A percentile compares a stretch with the other conserved stretches of the same genome.
These are phyloP conservation scores for Crocuta crocuta DNA, from an alignment of 2,113 vertebrate genomes.

Conservation along the genomic window DNA sequence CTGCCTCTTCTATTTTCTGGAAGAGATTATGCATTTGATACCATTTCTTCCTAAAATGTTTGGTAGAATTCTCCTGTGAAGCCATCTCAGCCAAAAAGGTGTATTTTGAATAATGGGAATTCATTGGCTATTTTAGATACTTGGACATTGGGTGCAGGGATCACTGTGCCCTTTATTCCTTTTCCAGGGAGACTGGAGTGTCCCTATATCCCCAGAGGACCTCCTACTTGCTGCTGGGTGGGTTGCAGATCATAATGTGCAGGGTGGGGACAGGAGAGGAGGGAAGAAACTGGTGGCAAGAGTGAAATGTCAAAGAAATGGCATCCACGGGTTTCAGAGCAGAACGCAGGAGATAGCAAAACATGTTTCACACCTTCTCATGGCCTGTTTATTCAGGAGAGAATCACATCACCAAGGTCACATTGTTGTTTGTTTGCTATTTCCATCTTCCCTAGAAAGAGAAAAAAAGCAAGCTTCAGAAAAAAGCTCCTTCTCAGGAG, in stretches of 20 bases:
- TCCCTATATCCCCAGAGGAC: not conserved
- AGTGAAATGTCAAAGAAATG: not conserved
- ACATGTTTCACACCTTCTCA: not conserved
- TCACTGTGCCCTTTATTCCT: not conserved
- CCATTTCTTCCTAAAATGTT: not conserved
- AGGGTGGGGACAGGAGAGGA: not conserved
- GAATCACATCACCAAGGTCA: not conserved
- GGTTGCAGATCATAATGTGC: not conserved
- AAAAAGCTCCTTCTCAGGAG: conserved; percentile 2
- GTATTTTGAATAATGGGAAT: not conserved
- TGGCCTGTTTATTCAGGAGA: not conserved
- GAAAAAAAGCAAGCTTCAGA: conserved; percentile 28
- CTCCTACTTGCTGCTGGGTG: not conserved
- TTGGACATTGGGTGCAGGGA: not conserved
- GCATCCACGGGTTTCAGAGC: not conserved
- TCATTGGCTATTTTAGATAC: not conserved
- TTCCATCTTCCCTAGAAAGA: not conserved
- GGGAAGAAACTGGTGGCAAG: not conserved
- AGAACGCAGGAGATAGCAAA: not conserved
- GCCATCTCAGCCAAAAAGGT: not conserved
- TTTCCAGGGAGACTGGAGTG: not conserved
- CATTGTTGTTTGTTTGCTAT: conserved; percentile 38
- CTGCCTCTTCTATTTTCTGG: not conserved
- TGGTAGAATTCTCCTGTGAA: not conserved
- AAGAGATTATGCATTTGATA: not conserved